Conservation (phyloP, 2,888 invertebrate genomes). For the Agonopterix subpropinquella region DNA sequence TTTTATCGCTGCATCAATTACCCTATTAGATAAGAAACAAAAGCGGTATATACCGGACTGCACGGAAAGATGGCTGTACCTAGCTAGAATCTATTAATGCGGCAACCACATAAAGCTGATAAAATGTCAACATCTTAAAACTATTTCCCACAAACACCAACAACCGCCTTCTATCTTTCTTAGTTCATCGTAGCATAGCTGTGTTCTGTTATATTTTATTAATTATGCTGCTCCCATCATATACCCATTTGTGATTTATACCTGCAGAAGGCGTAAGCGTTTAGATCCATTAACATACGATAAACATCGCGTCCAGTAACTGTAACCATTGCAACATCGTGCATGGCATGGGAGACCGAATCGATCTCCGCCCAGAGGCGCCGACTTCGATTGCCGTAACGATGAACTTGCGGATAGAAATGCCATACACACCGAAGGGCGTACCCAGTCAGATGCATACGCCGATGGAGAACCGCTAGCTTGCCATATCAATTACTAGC, state of each 20-base stretch:
- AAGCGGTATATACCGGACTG: too few species aligned
- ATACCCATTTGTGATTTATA: slow-evolving; percentile 1
- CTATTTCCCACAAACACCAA: too few species aligned
- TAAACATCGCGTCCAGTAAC: slow-evolving; percentile 49
- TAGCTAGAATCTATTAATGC: too few species aligned
- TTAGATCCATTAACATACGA: slow-evolving; percentile 53
- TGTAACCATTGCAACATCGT: slow-evolving; percentile 58
- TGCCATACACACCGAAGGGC: slow-evolving; percentile 42
- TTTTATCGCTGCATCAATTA: too few species aligned
- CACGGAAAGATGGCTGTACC: too few species aligned
- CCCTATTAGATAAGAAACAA: too few species aligned
- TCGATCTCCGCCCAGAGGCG: slow-evolving; percentile 38
- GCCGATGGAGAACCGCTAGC: slow-evolving; percentile 59
- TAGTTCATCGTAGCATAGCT: too few species aligned
- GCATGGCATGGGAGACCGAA: slow-evolving; percentile 17
- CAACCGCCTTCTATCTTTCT: too few species aligned
- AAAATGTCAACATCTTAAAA: too few species aligned
- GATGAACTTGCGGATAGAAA: slow-evolving; percentile 32
- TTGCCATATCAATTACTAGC: slow-evolving; percentile 67
- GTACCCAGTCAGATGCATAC: slow-evolving; percentile 42
- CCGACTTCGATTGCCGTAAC: slow-evolving; percentile 31
- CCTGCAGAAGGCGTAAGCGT: slow-evolving; percentile 24
- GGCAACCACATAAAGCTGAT: too few species aligned
- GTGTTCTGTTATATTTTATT: too few species aligned
- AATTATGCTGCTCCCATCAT: too few species aligned